phyloP scores from a whole-genome alignment of 2,888 invertebrate species.

The Conchocele bisecta region DNA sequence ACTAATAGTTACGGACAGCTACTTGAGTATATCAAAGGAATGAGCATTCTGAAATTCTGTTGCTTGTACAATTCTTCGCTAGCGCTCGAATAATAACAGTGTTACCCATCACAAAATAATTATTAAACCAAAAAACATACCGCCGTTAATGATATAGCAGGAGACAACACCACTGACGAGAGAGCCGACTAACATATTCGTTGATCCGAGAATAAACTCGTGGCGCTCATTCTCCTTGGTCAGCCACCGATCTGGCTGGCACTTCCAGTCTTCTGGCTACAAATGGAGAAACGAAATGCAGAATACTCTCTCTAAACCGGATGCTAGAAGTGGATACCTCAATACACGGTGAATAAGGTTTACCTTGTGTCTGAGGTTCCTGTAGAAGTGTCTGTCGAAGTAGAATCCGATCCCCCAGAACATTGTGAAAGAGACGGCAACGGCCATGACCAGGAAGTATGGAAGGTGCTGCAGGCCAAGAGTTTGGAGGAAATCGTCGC shows the following conservation, averaged over 20 bases:
- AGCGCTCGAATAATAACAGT: too few species aligned
- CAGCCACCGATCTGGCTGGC: slow-evolving; percentile 88
- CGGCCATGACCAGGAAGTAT: slow-evolving; percentile 62
- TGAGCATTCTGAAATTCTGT: neutral
- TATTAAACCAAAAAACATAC: slow-evolving; percentile 47
- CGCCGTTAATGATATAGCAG: slow-evolving; percentile 88
- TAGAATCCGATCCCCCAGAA: slow-evolving; percentile 88
- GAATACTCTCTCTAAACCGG: neutral
- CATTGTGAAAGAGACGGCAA: slow-evolving; percentile 85
- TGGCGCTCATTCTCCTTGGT: slow-evolving; percentile 87
- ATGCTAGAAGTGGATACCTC: too few species aligned
- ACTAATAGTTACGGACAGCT: too few species aligned
- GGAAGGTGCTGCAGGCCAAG: slow-evolving; percentile 57
- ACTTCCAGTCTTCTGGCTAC: slow-evolving; percentile 88
- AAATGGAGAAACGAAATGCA: neutral
- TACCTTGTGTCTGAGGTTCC: slow-evolving; percentile 42
- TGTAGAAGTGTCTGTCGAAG: slow-evolving; percentile 88
- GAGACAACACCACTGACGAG: slow-evolving; percentile 86
- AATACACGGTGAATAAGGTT: neutral
- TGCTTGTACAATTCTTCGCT: too few species aligned
- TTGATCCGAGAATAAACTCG: slow-evolving; percentile 87
- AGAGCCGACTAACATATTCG: slow-evolving; percentile 85
- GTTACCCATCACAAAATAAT: neutral
- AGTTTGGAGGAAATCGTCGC: slow-evolving; percentile 19
- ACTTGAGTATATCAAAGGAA: too few species aligned